phyloP scores from a whole-genome alignment of 2,113 vertebrate species.

The Neomonachus schauinslandi region DNA sequence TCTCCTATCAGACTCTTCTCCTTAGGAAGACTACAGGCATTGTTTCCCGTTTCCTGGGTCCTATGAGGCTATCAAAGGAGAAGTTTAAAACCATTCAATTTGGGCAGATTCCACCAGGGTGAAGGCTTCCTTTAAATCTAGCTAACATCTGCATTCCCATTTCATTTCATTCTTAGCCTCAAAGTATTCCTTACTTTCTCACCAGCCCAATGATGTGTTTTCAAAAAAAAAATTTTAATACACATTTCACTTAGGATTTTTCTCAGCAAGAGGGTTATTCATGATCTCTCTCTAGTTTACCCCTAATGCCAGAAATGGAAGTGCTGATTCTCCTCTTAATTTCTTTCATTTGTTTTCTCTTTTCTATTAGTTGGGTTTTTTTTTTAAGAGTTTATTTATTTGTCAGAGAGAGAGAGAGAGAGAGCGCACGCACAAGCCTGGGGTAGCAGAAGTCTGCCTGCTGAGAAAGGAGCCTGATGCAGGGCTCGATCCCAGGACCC shows the following conservation, averaged over 20 bases:
- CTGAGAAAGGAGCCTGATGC: too few relatives aligned
- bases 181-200: not conserved
- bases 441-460: too few relatives aligned
- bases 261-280: not conserved
- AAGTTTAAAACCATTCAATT: slow-evolving; percentile 8
- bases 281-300: not conserved
- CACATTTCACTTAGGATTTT: slow-evolving; percentile 5
- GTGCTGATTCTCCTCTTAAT: not conserved
- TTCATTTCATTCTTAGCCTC: slow-evolving; percentile 29
- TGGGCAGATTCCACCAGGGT: not conserved
- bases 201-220: not conserved
- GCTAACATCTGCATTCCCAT: not conserved
- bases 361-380: not conserved
- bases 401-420: too few relatives aligned
- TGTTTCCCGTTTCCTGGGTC: not conserved
- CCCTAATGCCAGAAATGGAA: not conserved
- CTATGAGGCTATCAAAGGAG: not conserved
- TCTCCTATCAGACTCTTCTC: not conserved
- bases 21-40: not conserved
- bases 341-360: not conserved
- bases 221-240: not conserved
- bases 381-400: not conserved
- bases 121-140: slow-evolving; percentile 10
- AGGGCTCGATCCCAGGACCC: too few relatives aligned
- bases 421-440: too few relatives aligned